Evolutionary conservation across 1,140 invertebrate species (phyloP).

Genomic region (Euwallacea fornicatus): DNA sequence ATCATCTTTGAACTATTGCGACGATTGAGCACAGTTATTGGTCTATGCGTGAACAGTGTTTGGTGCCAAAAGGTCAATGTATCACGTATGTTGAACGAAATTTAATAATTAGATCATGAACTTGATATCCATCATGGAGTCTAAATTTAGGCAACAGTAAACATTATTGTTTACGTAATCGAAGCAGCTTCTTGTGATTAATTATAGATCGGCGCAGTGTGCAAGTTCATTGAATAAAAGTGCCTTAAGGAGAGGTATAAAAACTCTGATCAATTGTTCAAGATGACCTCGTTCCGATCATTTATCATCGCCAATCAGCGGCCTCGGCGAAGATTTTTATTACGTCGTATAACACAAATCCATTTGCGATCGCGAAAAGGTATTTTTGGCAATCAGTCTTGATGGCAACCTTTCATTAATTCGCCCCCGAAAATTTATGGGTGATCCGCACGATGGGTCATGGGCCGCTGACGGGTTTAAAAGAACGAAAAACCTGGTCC

Average conservation of each 20-base stretch:
- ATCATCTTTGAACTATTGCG: constrained; percentile 5
- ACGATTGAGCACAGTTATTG: not conserved
- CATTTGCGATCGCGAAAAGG: too few species aligned
- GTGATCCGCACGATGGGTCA: constrained; percentile 12
- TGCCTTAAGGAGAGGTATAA: too few species aligned
- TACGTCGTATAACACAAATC: too few species aligned
- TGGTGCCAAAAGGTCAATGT: constrained; percentile 14
- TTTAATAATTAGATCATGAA: constrained; percentile 28
- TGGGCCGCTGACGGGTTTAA: constrained; percentile 18
- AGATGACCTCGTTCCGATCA: too few species aligned
- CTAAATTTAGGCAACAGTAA: constrained; percentile 22
- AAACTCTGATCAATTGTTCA: too few species aligned
- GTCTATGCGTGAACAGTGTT: not conserved
- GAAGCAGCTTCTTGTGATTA: constrained; percentile 10
- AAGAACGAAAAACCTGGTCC: constrained; percentile 19
- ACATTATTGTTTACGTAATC: constrained; percentile 19
- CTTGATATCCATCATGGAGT: constrained; percentile 27
- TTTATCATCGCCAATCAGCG: too few species aligned
- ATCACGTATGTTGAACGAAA: not conserved
- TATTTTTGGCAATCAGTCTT: too few species aligned
- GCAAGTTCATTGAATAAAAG: too few species aligned
- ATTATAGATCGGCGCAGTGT: constrained; percentile 11
- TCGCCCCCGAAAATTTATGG: too few species aligned
- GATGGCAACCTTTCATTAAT: too few species aligned
- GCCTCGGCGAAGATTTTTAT: too few species aligned